These are phyloP conservation scores for Watsonalla cultraria DNA, from an alignment of 2,888 invertebrate species.

Conservation along the genomic window DNA sequence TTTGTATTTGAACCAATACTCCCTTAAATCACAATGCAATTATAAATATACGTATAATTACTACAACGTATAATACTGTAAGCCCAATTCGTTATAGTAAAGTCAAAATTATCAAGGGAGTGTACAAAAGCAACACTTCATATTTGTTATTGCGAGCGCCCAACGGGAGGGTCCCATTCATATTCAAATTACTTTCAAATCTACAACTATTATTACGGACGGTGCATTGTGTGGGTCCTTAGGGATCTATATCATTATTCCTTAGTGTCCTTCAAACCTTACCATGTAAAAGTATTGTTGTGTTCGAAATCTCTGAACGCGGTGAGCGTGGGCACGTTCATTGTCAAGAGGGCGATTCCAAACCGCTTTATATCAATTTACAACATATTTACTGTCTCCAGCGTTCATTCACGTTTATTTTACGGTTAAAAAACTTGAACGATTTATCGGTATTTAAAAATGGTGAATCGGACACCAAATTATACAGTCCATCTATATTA, in stretches of 20 bases:
- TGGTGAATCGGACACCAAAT: slow-evolving; percentile 41
- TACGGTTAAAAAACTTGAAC: slow-evolving; percentile 46
- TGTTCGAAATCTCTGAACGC: slow-evolving; percentile 51
- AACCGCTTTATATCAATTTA: slow-evolving; percentile 72
- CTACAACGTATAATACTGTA: slow-evolving; percentile 50
- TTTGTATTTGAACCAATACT: slow-evolving; percentile 14
- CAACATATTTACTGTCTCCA: slow-evolving; percentile 60
- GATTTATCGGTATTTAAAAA: slow-evolving; percentile 45
- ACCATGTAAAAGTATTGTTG: slow-evolving; percentile 66
- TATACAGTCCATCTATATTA: slow-evolving; percentile 58
- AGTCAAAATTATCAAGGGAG: slow-evolving; percentile 70
- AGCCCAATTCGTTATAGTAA: slow-evolving; percentile 62
- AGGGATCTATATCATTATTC: slow-evolving; percentile 74
- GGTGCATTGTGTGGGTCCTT: slow-evolving; percentile 68
- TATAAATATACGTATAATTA: slow-evolving; percentile 57
- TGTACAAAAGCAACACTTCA: slow-evolving; percentile 70
- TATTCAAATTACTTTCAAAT: slow-evolving; percentile 77
- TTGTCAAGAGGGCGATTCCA: slow-evolving; percentile 59
- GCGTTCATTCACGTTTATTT: slow-evolving; percentile 49
- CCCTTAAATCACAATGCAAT: slow-evolving; percentile 26
- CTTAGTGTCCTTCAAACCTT: slow-evolving; percentile 66
- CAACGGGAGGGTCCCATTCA: slow-evolving; percentile 73
- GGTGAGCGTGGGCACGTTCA: slow-evolving; percentile 46
- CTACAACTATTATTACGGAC: slow-evolving; percentile 77
- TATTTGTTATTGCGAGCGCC: slow-evolving; percentile 73